Percentiles rank a stretch among this genome's conserved stretches.
phyloP scores from a whole-genome alignment of 2,113 vertebrate genomes.

The Capreolus pygargus region DNA sequence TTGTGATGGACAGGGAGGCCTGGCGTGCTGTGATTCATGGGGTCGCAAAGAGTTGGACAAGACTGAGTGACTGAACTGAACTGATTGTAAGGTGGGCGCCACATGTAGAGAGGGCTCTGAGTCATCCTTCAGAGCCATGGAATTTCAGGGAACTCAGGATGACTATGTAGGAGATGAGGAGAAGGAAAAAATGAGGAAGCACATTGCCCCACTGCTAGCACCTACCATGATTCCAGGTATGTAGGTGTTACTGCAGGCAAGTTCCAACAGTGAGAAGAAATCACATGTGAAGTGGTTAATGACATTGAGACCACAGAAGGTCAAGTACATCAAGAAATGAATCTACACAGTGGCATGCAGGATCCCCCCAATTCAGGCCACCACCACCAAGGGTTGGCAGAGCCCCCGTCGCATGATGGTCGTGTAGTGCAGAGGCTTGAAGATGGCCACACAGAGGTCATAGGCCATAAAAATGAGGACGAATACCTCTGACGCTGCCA shows the following conservation, averaged over 20 bases:
- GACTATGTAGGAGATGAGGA: background rate
- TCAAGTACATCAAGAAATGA: slow-evolving; percentile 36
- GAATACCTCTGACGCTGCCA: background rate
- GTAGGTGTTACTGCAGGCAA: background rate
- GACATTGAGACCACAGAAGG: background rate
- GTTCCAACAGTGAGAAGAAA: slow-evolving; percentile 68
- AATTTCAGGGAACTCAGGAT: background rate
- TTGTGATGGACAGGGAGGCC: no score
- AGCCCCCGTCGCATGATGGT: background rate
- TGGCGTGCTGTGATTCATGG: background rate
- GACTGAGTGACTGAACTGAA: no score
- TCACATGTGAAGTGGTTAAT: slow-evolving; percentile 73
- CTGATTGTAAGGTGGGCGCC: background rate
- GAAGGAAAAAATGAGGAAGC: background rate
- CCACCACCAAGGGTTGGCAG: background rate
- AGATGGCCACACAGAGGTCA: background rate
- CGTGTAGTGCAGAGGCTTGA: background rate
- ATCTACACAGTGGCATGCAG: background rate
- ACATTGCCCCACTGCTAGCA: background rate
- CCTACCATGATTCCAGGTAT: slow-evolving; percentile 41
- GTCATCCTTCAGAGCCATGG: background rate
- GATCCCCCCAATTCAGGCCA: background rate
- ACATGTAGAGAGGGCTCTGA: background rate
- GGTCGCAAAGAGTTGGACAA: no score
- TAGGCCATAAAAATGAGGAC: background rate